Evolutionary conservation across 2,797 vertebrate genomes (phyloP).

Genomic region (Gambusia yucatana): DNA sequence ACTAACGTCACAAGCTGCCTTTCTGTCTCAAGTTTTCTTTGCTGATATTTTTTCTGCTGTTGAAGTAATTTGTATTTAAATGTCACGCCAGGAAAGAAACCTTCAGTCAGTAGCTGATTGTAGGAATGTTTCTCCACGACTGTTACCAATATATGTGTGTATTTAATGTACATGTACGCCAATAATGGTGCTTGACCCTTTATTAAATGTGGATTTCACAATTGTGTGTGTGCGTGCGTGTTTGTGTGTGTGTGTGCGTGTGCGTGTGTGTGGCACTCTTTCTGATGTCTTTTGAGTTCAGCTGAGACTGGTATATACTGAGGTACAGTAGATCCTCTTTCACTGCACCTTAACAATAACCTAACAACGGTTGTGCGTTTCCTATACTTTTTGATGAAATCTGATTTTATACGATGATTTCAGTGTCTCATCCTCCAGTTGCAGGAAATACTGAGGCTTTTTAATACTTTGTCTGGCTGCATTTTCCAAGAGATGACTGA

Average conservation of each 20-base stretch:
- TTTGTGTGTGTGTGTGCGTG: neutral
- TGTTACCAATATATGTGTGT: slow-evolving; percentile 50
- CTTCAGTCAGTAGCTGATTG: slow-evolving; percentile 12
- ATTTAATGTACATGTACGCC: slow-evolving; percentile 45
- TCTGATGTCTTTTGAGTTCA: slow-evolving; percentile 17
- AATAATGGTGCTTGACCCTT: slow-evolving; percentile 41
- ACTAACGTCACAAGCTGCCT: slow-evolving; percentile 4
- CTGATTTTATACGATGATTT: neutral
- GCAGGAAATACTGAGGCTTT: slow-evolving; percentile 5
- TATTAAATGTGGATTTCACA: slow-evolving; percentile 74
- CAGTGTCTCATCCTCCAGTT: neutral
- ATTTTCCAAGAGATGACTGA: slow-evolving; percentile 23
- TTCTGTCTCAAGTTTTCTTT: neutral
- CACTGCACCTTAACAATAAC: neutral
- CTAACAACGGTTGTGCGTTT: neutral
- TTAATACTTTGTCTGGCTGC: slow-evolving; percentile 1
- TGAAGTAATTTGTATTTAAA: neutral
- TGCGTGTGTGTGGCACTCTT: slow-evolving; percentile 3
- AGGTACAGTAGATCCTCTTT: neutral
- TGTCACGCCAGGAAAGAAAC: neutral
- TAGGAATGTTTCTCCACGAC: neutral
- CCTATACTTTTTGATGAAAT: neutral
- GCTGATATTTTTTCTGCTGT: slow-evolving; percentile 1
- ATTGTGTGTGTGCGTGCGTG: neutral
- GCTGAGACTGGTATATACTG: neutral